These are phyloP conservation scores for Orthonyx spaldingii DNA, from an alignment of 2,113 vertebrate genomes.

Conservation along the genomic window DNA sequence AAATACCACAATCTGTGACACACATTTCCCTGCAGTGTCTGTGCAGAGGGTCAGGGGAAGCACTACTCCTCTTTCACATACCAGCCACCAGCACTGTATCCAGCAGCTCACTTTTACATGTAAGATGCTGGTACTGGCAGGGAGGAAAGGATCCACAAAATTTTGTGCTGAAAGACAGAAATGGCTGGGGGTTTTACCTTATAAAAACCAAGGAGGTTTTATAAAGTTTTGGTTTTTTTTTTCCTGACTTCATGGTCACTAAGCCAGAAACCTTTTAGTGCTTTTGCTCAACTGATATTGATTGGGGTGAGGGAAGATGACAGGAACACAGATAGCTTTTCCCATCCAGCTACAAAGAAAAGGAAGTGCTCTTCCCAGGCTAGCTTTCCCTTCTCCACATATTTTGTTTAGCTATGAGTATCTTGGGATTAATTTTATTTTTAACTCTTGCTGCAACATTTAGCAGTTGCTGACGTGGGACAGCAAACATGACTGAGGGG, in stretches of 20 bases:
- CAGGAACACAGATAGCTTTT: neutral
- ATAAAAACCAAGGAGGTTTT: neutral
- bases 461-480: neutral
- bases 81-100: fast-evolving
- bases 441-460: neutral
- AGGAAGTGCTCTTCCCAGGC: neutral
- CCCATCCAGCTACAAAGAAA: neutral
- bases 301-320: neutral
- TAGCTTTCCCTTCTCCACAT: neutral
- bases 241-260: no score
- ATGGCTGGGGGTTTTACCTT: no score
- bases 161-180: neutral
- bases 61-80: neutral
- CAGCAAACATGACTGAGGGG: neutral
- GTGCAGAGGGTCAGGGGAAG: neutral
- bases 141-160: neutral
- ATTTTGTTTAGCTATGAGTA: neutral
- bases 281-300: neutral
- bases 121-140: neutral
- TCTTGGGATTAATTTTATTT: neutral
- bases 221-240: neutral
- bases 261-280: neutral
- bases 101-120: neutral
- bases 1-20: neutral
- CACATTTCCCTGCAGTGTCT: neutral